These are phyloP conservation scores for Indri indri DNA, from an alignment of 2,113 vertebrate species.

Conservation along the genomic window DNA sequence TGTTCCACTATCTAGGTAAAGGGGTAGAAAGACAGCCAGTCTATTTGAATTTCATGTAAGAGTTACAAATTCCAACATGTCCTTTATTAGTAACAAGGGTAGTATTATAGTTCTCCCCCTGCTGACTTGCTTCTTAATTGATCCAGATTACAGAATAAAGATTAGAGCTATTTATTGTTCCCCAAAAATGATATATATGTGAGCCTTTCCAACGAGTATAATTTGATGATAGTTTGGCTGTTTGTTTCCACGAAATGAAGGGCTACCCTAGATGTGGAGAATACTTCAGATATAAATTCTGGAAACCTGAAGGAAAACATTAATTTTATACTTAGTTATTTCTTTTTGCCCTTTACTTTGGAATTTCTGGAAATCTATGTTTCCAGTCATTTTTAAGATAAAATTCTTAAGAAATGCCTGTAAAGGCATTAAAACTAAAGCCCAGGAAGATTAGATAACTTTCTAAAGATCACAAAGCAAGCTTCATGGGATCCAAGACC, in stretches of 20 bases:
- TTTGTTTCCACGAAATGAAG: not conserved
- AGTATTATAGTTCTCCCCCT: not conserved
- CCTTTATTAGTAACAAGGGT: not conserved
- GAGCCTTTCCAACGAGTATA: not conserved
- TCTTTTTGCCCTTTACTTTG: not conserved
- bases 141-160: not conserved
- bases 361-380: not conserved
- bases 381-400: not conserved
- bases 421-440: not conserved
- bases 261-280: not conserved
- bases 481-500: rapidly evolving
- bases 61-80: not conserved
- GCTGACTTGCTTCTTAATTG: not conserved
- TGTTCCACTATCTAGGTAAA: not conserved
- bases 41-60: not conserved
- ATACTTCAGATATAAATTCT: constrained; percentile 4
- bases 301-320: not conserved
- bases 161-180: not conserved
- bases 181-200: not conserved
- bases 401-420: not conserved
- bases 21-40: not conserved
- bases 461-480: not conserved
- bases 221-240: not conserved
- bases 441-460: not conserved
- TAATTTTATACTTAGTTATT: not conserved